Evolutionary conservation across 2,888 invertebrate species (phyloP).

Genomic region (Thereva unica): DNA sequence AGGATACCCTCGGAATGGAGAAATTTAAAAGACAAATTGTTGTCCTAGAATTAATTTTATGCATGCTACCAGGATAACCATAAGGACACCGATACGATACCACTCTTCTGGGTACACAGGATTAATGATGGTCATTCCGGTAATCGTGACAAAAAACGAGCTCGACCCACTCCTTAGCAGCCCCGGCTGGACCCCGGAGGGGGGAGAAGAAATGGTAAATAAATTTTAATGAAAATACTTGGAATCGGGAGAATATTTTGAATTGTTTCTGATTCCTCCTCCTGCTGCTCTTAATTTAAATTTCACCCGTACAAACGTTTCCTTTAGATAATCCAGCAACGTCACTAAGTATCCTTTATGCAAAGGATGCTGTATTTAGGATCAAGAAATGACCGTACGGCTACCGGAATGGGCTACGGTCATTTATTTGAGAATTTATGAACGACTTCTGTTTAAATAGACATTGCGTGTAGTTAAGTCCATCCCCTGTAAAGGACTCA

Average conservation of each 20-base stretch:
- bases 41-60: constrained; percentile 17
- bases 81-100: constrained; percentile 9
- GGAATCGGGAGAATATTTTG: constrained; percentile 31
- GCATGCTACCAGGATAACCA: constrained; percentile 17
- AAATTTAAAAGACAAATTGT: constrained; percentile 34
- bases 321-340: constrained; percentile 25
- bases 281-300: background rate
- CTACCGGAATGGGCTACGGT: constrained; percentile 39
- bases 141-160: constrained; percentile 32
- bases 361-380: constrained; percentile 30
- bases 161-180: background rate
- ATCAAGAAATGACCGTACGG: constrained; percentile 30
- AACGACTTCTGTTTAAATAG: constrained; percentile 47
- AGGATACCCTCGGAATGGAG: constrained; percentile 23
- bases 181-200: background rate
- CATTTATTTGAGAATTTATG: constrained; percentile 58
- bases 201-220: constrained; percentile 27
- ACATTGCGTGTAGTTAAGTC: constrained; percentile 33
- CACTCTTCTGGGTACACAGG: constrained; percentile 19
- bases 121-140: constrained; percentile 35
- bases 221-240: constrained; percentile 38
- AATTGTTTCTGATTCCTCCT: constrained; percentile 11
- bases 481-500: constrained; percentile 8
- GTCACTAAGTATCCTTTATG: constrained; percentile 28
- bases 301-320: constrained; percentile 4